Conservation (phyloP, 2,113 vertebrate genomes). For the Clarias batrachus region DNA sequence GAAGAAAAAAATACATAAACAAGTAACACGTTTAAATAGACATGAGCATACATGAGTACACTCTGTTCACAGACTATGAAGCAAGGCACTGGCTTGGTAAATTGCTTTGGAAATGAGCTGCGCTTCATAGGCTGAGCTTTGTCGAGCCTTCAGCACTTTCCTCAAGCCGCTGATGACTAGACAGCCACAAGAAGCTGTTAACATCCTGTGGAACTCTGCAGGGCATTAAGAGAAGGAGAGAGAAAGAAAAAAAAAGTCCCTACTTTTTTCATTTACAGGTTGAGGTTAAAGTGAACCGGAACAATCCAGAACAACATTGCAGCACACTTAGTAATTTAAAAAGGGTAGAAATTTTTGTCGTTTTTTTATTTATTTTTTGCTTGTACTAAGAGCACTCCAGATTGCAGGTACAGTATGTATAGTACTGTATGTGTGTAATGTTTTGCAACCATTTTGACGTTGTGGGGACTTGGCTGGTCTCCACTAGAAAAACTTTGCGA, state of each 20-base stretch:
- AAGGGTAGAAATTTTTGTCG: no score
- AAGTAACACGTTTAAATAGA: slow-evolving; percentile 51
- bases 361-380: background rate
- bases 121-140: slow-evolving; percentile 44
- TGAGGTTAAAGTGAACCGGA: background rate
- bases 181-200: slow-evolving; percentile 32
- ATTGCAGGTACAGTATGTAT: background rate
- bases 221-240: background rate
- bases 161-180: slow-evolving; percentile 29
- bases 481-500: background rate
- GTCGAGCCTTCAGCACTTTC: slow-evolving; percentile 21
- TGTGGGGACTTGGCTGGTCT: background rate
- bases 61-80: slow-evolving; percentile 38
- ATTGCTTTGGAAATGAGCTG: slow-evolving; percentile 50
- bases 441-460: background rate
- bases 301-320: background rate
- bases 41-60: slow-evolving; percentile 42
- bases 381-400: background rate
- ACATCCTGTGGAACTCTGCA: slow-evolving; percentile 15
- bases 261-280: slow-evolving; percentile 17
- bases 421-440: background rate
- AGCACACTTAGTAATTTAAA: background rate
- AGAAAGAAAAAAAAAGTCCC: background rate
- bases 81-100: slow-evolving; percentile 48
- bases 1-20: slow-evolving; percentile 52